A percentile compares a stretch with the other conserved stretches of the same genome.
These are phyloP conservation scores for Agonopterix alstromeriana DNA, from an alignment of 2,888 invertebrate species.

Conservation along the genomic window DNA sequence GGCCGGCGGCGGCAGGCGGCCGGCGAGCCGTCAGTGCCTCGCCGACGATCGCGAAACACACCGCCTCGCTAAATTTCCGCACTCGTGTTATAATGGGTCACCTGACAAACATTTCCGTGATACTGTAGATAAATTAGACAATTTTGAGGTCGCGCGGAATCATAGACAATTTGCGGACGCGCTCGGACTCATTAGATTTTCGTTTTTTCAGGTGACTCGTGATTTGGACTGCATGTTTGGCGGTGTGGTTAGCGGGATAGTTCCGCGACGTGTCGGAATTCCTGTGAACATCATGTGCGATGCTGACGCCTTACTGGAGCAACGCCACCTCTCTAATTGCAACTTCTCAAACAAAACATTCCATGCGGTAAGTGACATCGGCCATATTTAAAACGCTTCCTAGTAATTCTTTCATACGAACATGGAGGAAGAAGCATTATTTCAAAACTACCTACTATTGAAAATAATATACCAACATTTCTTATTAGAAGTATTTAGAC, in stretches of 20 bases:
- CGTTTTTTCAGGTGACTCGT: conserved; percentile 30
- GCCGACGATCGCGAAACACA: conserved; percentile 54
- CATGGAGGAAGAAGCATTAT: too few relatives aligned
- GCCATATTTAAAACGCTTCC: neutral
- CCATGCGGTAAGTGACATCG: conserved; percentile 45
- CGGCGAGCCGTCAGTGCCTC: conserved; percentile 62
- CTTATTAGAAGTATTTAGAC: too few relatives aligned
- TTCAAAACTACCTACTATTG: too few relatives aligned
- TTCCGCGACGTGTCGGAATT: conserved; percentile 29
- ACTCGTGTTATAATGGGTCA: conserved; percentile 32
- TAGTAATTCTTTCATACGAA: too few relatives aligned
- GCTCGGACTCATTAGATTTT: conserved; percentile 10
- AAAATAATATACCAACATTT: too few relatives aligned
- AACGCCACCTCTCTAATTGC: conserved; percentile 49
- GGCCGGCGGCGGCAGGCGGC: conserved; percentile 51
- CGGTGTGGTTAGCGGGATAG: conserved; percentile 22
- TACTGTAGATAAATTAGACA: conserved; percentile 1
- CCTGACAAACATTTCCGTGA: conserved; percentile 32
- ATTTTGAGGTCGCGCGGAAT: neutral
- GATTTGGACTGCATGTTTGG: conserved; percentile 22
- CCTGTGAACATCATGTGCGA: conserved; percentile 38
- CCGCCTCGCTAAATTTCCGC: conserved; percentile 37
- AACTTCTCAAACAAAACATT: conserved; percentile 39
- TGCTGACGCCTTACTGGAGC: conserved; percentile 18
- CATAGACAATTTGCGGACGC: neutral